Conservation (phyloP, 2,797 vertebrate species). For the Catostomus latipinnis region DNA sequence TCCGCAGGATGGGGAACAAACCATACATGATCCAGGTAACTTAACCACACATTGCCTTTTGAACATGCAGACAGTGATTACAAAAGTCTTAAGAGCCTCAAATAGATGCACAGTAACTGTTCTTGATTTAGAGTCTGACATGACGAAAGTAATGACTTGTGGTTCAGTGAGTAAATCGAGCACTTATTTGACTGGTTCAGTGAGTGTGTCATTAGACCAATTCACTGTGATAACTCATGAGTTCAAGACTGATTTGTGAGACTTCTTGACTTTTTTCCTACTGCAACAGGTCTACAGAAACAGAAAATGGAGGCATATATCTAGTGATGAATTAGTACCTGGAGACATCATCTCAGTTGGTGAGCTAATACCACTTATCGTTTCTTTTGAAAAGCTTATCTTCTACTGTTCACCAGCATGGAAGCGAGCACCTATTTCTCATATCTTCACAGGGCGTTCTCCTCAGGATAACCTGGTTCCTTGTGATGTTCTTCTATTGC, state of each 20-base stretch:
- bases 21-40: constrained; percentile 93
- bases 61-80: no score
- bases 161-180: no score
- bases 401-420: background rate
- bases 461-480: constrained; percentile 95
- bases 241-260: no score
- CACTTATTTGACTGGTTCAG: no score
- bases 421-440: constrained; percentile 28
- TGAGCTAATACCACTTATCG: constrained; percentile 59
- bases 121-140: no score
- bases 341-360: constrained; percentile 95
- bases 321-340: constrained; percentile 92
- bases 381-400: background rate
- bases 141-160: no score
- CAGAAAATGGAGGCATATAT: constrained; percentile 93
- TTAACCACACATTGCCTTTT: no score
- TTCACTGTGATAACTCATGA: no score
- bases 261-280: no score
- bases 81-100: no score
- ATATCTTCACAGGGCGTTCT: constrained; percentile 83
- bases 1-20: constrained; percentile 95
- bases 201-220: no score
- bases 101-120: no score
- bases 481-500: constrained; percentile 91
- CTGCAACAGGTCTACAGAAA: constrained; percentile 89